Evolutionary conservation across 2,797 vertebrate genomes (phyloP).

Genomic region (Sebastes dallii): DNA sequence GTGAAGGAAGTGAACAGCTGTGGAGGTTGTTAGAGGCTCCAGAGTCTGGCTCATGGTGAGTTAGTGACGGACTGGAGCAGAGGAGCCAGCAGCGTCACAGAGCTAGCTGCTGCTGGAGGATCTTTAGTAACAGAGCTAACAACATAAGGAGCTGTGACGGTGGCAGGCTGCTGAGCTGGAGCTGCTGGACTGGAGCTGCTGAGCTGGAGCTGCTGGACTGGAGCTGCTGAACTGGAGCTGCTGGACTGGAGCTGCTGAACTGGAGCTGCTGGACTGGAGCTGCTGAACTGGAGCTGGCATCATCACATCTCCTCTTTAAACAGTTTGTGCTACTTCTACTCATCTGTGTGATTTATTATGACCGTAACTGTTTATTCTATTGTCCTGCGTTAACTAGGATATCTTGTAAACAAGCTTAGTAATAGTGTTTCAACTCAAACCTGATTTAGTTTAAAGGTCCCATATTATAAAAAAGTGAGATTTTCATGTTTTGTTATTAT

Average conservation of each 20-base stretch:
- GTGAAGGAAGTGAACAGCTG: neutral
- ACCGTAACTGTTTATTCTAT: conserved; percentile 4
- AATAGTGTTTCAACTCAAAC: too few relatives aligned
- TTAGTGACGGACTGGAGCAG: neutral
- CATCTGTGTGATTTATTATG: neutral
- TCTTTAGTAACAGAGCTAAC: conserved; percentile 13
- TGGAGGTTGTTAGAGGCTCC: neutral
- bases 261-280: conserved; percentile 60
- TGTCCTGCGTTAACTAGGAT: too few relatives aligned
- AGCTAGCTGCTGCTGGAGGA: conserved; percentile 36
- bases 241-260: neutral
- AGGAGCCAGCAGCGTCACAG: conserved; percentile 39
- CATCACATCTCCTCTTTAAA: conserved; percentile 41
- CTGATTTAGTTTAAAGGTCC: too few relatives aligned
- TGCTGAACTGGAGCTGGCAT: conserved; percentile 25
- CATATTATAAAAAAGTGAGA: too few relatives aligned
- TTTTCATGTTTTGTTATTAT: too few relatives aligned
- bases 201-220: conserved; percentile 27
- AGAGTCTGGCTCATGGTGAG: neutral
- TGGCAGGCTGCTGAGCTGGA: conserved; percentile 56
- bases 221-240: conserved; percentile 43
- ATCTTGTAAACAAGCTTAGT: too few relatives aligned
- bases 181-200: conserved; percentile 24
- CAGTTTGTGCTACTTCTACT: conserved; percentile 43
- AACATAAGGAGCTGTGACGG: neutral